Conservation (phyloP, 2,888 invertebrate genomes). For the Chesias legatella region DNA sequence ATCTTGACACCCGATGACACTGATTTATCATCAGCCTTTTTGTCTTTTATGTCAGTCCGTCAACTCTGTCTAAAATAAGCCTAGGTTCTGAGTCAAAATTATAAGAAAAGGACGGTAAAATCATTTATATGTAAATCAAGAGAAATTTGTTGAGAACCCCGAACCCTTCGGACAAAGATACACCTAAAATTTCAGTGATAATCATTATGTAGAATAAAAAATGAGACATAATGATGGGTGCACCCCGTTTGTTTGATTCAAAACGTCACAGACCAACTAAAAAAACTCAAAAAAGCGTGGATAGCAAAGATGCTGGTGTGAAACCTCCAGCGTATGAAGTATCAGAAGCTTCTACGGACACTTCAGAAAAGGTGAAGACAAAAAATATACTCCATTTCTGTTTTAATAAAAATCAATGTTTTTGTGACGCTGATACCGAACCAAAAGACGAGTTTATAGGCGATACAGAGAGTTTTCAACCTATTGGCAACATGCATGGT, state of each 20-base stretch:
- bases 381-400: neutral
- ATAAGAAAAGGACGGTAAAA: too few species aligned
- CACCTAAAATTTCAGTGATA: too few species aligned
- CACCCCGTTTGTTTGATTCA: neutral
- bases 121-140: too few species aligned
- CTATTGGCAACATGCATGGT: slow-evolving; percentile 1
- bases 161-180: too few species aligned
- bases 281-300: slow-evolving; percentile 2
- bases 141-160: too few species aligned
- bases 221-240: too few species aligned
- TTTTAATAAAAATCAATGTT: neutral
- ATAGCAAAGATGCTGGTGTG: slow-evolving; percentile 2
- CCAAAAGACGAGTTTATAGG: neutral
- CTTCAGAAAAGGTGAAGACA: neutral
- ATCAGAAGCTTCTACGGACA: slow-evolving; percentile 3
- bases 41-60: too few species aligned
- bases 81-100: too few species aligned
- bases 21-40: too few species aligned
- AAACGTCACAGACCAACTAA: slow-evolving; percentile 2
- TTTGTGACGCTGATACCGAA: neutral
- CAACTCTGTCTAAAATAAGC: too few species aligned
- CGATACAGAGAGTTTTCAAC: neutral
- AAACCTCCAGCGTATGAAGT: slow-evolving; percentile 4
- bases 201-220: too few species aligned
- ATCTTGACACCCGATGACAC: too few species aligned